Evolutionary conservation across 2,797 vertebrate species (phyloP).

Genomic region (Tamandua tetradactyla): DNA sequence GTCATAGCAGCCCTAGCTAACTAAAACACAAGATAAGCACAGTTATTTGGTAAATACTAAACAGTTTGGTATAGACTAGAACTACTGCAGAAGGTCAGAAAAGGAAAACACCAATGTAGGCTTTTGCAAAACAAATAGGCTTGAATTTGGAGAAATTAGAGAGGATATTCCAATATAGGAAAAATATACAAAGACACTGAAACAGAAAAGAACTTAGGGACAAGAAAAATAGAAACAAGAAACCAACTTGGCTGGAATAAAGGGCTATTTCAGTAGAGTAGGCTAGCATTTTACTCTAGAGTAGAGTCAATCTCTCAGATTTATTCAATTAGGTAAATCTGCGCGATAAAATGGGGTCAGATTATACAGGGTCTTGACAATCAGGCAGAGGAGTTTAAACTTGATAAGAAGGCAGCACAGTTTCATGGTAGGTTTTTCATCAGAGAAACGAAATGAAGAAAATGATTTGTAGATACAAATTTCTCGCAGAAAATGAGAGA

Average conservation of each 20-base stretch:
- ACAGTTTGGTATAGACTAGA: background rate
- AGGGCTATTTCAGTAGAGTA: background rate
- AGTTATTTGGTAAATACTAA: background rate
- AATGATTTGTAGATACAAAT: background rate
- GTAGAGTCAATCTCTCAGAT: no score
- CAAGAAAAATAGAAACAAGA: background rate
- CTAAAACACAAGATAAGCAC: background rate
- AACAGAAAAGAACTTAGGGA: background rate
- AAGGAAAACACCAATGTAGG: background rate
- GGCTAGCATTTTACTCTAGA: background rate
- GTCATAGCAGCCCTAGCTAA: no score
- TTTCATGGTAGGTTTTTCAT: background rate
- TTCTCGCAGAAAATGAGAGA: slow-evolving; percentile 11
- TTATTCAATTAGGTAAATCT: background rate
- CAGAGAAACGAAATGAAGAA: background rate
- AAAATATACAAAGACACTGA: background rate
- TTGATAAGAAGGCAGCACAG: background rate
- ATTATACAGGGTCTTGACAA: background rate
- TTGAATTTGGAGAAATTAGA: slow-evolving; percentile 27
- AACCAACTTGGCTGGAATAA: background rate
- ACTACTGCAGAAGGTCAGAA: background rate
- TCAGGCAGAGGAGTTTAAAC: background rate
- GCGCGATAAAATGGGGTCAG: background rate
- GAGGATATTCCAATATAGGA: background rate
- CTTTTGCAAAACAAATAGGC: background rate